Conservation (phyloP, 2,113 vertebrate genomes). For the Trachemys scripta region DNA sequence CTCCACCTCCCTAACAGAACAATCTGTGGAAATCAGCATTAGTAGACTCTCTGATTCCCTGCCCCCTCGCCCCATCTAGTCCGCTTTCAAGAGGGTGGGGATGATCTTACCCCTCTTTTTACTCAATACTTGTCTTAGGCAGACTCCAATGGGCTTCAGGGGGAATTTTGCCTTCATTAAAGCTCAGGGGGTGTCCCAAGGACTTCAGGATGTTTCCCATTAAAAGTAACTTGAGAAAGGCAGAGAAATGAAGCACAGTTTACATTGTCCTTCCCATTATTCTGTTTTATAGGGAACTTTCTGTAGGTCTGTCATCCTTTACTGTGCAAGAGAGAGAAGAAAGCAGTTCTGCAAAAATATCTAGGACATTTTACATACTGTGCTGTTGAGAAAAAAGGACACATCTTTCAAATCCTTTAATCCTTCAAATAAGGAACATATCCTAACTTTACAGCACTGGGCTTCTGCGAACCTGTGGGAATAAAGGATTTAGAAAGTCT, state of each 20-base stretch:
- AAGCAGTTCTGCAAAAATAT: slow-evolving; percentile 32
- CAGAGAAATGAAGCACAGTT: background rate
- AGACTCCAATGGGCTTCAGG: background rate
- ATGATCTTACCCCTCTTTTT: background rate
- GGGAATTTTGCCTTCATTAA: background rate
- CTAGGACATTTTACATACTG: background rate
- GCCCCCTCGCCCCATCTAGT: background rate
- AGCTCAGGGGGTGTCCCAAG: background rate
- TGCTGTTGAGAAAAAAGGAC: background rate
- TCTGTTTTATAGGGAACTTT: slow-evolving; percentile 16
- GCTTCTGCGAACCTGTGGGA: slow-evolving; percentile 42
- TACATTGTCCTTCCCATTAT: background rate
- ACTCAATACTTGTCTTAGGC: background rate
- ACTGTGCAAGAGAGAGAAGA: slow-evolving; percentile 12
- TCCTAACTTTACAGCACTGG: background rate
- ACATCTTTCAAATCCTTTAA: slow-evolving; percentile 47
- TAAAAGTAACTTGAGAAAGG: slow-evolving; percentile 27
- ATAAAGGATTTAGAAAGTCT: slow-evolving; percentile 40
- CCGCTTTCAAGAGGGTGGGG: background rate
- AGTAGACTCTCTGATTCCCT: background rate
- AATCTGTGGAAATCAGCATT: background rate
- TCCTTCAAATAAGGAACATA: slow-evolving; percentile 27
- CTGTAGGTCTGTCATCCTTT: slow-evolving; percentile 3
- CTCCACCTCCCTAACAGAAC: background rate
- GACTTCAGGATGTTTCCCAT: background rate